These are phyloP conservation scores for Vireo griseus DNA, from an alignment of 2,797 vertebrate genomes.

Conservation along the genomic window DNA sequence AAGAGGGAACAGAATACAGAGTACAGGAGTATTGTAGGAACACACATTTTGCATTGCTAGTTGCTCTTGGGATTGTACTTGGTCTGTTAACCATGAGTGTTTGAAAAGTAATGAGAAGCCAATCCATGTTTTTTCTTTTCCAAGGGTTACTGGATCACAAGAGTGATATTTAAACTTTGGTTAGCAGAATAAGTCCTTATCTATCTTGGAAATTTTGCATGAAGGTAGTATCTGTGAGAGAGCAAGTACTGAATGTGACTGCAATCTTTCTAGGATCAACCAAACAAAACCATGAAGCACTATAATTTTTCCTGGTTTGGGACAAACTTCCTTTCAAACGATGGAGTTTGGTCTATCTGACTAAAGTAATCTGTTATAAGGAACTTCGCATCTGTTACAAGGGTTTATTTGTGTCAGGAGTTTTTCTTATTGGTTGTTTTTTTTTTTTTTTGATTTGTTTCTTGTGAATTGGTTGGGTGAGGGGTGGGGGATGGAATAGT, in stretches of 20 bases:
- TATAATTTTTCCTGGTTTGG: background rate
- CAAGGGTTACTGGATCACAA: background rate
- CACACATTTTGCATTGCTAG: background rate
- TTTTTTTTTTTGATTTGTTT: background rate
- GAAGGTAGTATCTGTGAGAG: background rate
- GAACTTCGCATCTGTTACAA: background rate
- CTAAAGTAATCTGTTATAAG: background rate
- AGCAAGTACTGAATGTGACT: background rate
- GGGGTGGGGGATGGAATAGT: accelerated
- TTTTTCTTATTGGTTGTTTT: background rate
- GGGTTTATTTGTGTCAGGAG: background rate
- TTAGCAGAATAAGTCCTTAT: background rate
- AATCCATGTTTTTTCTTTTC: background rate
- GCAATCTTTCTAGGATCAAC: background rate
- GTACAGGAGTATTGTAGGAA: background rate
- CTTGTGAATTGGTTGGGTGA: background rate
- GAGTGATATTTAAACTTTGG: background rate
- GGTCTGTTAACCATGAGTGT: background rate
- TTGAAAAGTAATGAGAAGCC: background rate
- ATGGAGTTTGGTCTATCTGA: background rate
- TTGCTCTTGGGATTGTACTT: background rate
- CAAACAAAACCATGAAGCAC: background rate
- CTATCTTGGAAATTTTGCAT: background rate
- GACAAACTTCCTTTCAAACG: background rate
- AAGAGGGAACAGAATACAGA: background rate